A percentile compares a stretch with the other conserved stretches of the same genome.
Evolutionary conservation across 1,140 invertebrate species (phyloP).

Genomic region (Phthorimaea operculella): DNA sequence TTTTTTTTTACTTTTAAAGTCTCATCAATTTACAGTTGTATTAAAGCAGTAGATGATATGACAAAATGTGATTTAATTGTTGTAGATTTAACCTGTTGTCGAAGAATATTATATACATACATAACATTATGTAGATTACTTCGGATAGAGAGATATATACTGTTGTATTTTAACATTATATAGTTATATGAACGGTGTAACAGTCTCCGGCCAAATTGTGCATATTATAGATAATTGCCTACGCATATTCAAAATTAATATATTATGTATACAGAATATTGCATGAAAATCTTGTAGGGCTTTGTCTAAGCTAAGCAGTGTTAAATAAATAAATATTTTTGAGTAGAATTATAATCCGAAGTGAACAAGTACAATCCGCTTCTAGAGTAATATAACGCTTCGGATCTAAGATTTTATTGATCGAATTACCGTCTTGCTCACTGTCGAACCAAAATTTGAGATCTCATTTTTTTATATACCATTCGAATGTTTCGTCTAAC

Average conservation of each 20-base stretch:
- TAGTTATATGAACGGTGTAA: conserved; percentile 52
- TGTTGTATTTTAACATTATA: conserved; percentile 60
- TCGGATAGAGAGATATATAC: conserved; percentile 61
- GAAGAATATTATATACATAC: conserved; percentile 47
- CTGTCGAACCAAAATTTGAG: conserved; percentile 60
- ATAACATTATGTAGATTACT: conserved; percentile 56
- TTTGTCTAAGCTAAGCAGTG: conserved; percentile 20
- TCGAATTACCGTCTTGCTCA: conserved; percentile 58
- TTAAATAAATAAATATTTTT: conserved; percentile 22
- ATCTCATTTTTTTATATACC: conserved; percentile 51
- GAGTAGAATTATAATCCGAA: conserved; percentile 26
- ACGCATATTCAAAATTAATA: conserved; percentile 40
- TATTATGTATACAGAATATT: conserved; percentile 40
- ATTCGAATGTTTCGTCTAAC: not conserved
- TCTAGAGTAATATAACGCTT: conserved; percentile 28
- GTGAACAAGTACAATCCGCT: conserved; percentile 51
- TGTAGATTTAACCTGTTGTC: conserved; percentile 57
- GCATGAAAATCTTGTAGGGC: conserved; percentile 34
- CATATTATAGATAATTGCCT: conserved; percentile 48
- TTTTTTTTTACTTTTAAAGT: conserved; percentile 37
- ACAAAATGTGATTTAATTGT: conserved; percentile 63
- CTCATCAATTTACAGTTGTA: conserved; percentile 29
- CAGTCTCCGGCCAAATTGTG: conserved; percentile 55
- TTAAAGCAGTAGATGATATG: conserved; percentile 46
- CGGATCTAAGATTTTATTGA: conserved; percentile 41